phyloP scores from a whole-genome alignment of 2,888 invertebrate species.

The Pristionchus mayeri region DNA sequence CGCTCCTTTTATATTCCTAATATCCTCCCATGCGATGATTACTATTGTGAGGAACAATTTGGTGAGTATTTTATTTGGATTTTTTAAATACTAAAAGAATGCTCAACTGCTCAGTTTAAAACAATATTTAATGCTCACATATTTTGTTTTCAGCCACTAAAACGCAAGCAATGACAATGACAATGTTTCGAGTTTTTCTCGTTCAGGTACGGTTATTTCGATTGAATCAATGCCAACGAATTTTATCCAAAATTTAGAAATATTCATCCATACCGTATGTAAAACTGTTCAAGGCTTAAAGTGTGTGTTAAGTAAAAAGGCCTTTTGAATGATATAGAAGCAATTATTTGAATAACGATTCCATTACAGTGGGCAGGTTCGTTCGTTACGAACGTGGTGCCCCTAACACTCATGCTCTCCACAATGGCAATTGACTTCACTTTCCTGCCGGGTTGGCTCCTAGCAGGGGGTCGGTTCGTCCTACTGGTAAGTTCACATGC shows the following conservation, averaged over 20 bases:
- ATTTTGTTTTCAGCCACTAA: neutral
- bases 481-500: neutral
- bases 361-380: neutral
- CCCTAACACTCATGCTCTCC: neutral
- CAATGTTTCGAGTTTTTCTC: neutral
- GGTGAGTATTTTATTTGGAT: neutral
- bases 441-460: neutral
- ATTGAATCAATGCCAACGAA: neutral
- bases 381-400: neutral
- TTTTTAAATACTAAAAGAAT: neutral
- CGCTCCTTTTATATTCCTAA: neutral
- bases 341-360: too few species aligned
- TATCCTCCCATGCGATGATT: neutral
- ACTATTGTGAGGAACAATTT: neutral
- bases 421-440: neutral
- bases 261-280: neutral
- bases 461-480: neutral
- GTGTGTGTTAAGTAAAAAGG: too few species aligned
- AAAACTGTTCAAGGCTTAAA: too few species aligned
- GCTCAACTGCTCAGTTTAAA: neutral
- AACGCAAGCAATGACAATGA: neutral
- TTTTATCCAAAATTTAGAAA: neutral
- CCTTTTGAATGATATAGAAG: too few species aligned
- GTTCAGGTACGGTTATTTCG: neutral
- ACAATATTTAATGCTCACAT: neutral